Base-by-base conservation (phyloP, 1,140 invertebrate genomes). In the Drosophila santomea region DNA sequence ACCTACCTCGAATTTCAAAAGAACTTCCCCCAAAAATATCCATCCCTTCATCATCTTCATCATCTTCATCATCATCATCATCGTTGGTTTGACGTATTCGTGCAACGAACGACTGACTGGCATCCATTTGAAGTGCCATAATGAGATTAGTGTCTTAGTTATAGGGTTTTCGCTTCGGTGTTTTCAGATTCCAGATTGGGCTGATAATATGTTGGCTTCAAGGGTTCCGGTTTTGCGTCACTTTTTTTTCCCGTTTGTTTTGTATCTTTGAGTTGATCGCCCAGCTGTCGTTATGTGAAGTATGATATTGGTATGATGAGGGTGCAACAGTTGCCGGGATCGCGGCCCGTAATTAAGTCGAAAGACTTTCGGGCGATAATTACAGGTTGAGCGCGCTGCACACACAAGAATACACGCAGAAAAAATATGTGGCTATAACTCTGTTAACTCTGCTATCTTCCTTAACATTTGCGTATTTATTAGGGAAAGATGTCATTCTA, bases 71-170 rank as follows among this genome's bases (percentile, higher is more conserved):
- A 47, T 38, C 36, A 14, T 51, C 48, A 6, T 41, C 55, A 23
- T 41, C 55, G 58, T 62, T 11, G 35, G 28, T 10, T 32, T 41
- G 36, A 41, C 52, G 63, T 62, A 67, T 69, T 80, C 54, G 63
- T 58, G 61, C 68, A 74, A 72, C 57, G 54, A 56, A 41, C 17
- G 44, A 32, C 55, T 52, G 68, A 47, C 61, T 73, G 47, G 61
- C 80, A 84, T 55, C 58, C 76, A 72, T 76, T 84, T 84, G 80
- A 85, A 85, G 77, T 84, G 81, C 66, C 69, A 79, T 79, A 88
- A 86, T 88, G 51, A 74, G 83, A 86, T 88, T 86, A 79, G 66
- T 54, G 74, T 48, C 64, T 58, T 54, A 32, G 43, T 68, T 55
- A 44, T 12, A 7, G 38, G 44, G 60, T 35, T 55, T 45, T 71